These are phyloP conservation scores for Monomorium pharaonis DNA, from an alignment of 1,140 invertebrate species.

Conservation along the genomic window DNA sequence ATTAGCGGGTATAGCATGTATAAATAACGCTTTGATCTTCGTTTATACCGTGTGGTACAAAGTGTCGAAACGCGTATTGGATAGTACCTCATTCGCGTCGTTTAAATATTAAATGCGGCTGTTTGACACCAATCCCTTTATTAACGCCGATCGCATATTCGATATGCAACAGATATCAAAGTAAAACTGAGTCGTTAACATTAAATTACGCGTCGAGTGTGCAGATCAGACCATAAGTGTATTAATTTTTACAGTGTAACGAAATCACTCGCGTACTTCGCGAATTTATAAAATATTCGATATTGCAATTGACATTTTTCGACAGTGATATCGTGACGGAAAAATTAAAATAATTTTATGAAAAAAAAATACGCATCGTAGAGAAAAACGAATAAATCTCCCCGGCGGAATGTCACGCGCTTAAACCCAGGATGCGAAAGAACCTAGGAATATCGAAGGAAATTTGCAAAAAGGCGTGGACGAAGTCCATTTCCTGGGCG, in stretches of 20 bases:
- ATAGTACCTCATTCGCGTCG: neutral
- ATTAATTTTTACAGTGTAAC: slow-evolving; percentile 24
- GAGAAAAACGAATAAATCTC: neutral
- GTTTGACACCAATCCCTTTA: slow-evolving; percentile 51
- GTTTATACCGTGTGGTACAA: neutral
- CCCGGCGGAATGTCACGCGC: neutral
- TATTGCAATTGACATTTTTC: slow-evolving; percentile 4
- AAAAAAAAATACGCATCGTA: neutral
- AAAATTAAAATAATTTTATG: neutral
- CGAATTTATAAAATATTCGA: neutral
- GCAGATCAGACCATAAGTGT: neutral
- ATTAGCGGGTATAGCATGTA: slow-evolving; percentile 18
- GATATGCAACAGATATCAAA: slow-evolving; percentile 40
- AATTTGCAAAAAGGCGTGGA: slow-evolving; percentile 32
- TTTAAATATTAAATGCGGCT: slow-evolving; percentile 34
- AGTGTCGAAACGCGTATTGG: slow-evolving; percentile 33
- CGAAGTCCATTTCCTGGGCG: slow-evolving; percentile 48
- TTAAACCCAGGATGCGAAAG: slow-evolving; percentile 3
- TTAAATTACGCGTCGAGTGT: neutral
- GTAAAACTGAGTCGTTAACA: slow-evolving; percentile 41
- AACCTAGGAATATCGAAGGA: slow-evolving; percentile 24
- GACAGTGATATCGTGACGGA: neutral
- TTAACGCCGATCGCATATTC: slow-evolving; percentile 28
- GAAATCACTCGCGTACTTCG: slow-evolving; percentile 3
- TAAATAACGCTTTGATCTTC: slow-evolving; percentile 53